Conservation (phyloP, 2,888 invertebrate species). For the Entomobrya multifasciata region DNA sequence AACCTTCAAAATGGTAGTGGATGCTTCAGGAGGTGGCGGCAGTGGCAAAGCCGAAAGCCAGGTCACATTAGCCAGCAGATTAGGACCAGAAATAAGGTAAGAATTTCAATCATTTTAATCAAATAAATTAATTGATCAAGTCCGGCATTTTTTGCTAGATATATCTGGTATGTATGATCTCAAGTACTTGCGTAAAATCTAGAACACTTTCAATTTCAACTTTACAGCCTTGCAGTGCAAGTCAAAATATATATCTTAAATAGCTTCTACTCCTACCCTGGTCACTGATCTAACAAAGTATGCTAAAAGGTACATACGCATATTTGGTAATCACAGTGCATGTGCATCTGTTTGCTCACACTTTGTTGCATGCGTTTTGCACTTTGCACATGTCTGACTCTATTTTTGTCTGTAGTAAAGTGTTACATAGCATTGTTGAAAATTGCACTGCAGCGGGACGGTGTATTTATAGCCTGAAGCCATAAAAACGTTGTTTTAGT, state of each 20-base stretch:
- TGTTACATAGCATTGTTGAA: no score
- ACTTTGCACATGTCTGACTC: no score
- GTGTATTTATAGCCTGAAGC: no score
- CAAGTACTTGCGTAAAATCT: not conserved
- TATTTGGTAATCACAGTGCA: no score
- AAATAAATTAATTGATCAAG: not conserved
- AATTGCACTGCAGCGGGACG: no score
- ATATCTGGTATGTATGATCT: not conserved
- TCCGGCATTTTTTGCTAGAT: not conserved
- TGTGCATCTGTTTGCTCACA: no score
- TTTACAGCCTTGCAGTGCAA: not conserved
- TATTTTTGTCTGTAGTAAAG: no score
- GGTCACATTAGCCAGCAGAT: conserved; percentile 78
- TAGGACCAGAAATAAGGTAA: conserved; percentile 79
- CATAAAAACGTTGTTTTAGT: not conserved
- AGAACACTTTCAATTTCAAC: conserved; percentile 11
- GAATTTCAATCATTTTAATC: not conserved
- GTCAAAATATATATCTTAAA: no score
- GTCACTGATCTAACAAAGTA: not conserved
- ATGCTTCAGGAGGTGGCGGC: conserved; percentile 74
- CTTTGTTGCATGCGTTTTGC: not conserved
- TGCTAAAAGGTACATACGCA: no score
- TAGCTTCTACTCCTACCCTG: not conserved
- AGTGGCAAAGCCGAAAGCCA: conserved; percentile 79
- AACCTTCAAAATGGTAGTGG: conserved; percentile 68